Evolutionary conservation across 2,113 vertebrate genomes (phyloP).

Genomic region (Amphiprion percula): DNA sequence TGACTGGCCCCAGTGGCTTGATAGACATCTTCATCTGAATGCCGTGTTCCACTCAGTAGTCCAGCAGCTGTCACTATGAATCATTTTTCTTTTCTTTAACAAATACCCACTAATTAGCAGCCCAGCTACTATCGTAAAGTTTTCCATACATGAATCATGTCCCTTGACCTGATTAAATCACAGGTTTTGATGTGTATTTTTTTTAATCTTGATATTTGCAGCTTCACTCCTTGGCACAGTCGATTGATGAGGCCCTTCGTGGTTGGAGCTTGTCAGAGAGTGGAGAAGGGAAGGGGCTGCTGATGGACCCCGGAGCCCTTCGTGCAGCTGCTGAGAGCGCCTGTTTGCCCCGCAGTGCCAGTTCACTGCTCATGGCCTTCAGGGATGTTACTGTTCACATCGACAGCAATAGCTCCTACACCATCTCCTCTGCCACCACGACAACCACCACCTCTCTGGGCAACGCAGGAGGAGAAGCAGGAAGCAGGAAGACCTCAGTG

Average conservation of each 20-base stretch:
- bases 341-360: constrained; percentile 89
- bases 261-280: constrained; percentile 93
- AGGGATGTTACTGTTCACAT: constrained; percentile 98
- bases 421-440: constrained; percentile 92
- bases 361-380: constrained; percentile 98
- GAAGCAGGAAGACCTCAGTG: constrained; percentile 76
- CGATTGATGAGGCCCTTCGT: constrained; percentile 96
- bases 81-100: background rate
- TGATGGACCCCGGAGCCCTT: constrained; percentile 79
- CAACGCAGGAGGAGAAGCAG: constrained; percentile 83
- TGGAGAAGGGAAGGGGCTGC: constrained; percentile 80
- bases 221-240: constrained; percentile 97
- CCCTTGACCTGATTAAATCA: constrained; percentile 28
- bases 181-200: constrained; percentile 17
- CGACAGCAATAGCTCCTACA: constrained; percentile 94
- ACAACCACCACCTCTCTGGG: constrained; percentile 91
- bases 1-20: background rate
- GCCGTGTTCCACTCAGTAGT: background rate
- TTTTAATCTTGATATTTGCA: constrained; percentile 69
- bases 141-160: constrained; percentile 5
- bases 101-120: constrained; percentile 27
- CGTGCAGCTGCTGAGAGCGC: constrained; percentile 85
- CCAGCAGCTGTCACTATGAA: constrained; percentile 21
- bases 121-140: background rate
- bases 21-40: constrained; percentile 15